phyloP scores from a whole-genome alignment of 2,797 vertebrate genomes.

The Chiroxiphia lanceolata region DNA sequence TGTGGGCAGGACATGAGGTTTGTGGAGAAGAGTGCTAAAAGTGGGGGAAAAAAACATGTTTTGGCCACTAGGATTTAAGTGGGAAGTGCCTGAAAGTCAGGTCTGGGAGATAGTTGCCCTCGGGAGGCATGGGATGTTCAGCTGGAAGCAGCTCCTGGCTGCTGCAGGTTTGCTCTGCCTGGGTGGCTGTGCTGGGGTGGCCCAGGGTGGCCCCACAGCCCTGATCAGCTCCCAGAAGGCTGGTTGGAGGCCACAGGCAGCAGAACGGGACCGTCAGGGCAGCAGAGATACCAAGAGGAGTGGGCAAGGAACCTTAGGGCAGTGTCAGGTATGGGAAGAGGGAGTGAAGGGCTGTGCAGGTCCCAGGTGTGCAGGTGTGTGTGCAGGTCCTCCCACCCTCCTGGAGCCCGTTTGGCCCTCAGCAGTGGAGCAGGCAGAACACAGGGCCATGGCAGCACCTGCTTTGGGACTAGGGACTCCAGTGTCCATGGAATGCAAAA shows the following conservation, averaged over 20 bases:
- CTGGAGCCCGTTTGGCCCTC: not conserved
- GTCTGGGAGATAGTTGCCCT: not conserved
- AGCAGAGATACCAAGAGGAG: not conserved
- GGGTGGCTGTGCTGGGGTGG: not conserved
- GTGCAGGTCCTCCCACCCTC: not conserved
- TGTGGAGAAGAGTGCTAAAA: not conserved
- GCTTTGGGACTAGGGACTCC: not conserved
- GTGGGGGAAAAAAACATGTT: rapidly evolving
- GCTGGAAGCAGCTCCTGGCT: not conserved
- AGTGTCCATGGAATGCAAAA: not conserved
- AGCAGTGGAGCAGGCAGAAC: not conserved
- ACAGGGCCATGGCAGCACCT: rapidly evolving
- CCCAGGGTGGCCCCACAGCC: not conserved
- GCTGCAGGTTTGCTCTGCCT: not conserved
- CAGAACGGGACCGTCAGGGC: not conserved
- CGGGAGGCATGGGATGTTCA: not conserved
- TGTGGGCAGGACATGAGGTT: rapidly evolving
- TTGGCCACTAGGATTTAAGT: not conserved
- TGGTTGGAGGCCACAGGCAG: not conserved
- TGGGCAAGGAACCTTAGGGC: not conserved
- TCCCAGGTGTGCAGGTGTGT: not conserved
- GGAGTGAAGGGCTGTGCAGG: too few species aligned
- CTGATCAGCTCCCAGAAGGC: too few species aligned
- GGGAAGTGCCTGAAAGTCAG: not conserved
- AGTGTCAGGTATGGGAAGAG: not conserved